Base-by-base conservation (phyloP, 92 coral and sea anemone genomes). In the Pocillopora meandrina region DNA sequence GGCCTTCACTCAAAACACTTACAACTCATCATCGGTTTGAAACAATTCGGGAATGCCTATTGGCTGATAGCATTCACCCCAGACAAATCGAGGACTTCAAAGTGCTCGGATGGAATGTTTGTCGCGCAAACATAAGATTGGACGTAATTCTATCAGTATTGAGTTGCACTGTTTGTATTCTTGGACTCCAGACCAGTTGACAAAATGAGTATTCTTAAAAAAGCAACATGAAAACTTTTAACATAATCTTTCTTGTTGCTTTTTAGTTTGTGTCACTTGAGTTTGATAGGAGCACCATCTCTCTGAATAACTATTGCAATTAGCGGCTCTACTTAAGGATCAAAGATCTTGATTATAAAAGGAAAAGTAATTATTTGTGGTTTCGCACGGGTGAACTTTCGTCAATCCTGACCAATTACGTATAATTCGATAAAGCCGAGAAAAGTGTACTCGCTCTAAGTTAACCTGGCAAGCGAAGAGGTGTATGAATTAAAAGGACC, bases 41-140 rank as follows among this genome's bases (percentile, higher is more conserved):
- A 74, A 18, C 73, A 65, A 61, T 73, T 21, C 80, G 14, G 20
- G 16, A 15, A 18, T 14, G 49, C 18, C 47, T 64, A 83, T 83
- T 83, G 86, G 80, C 78, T 72, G 42, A 73, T 34, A 14, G 61
- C 79, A 56, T 33, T 34, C 34, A 83, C 63, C 52, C 80, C 80
- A 73, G 74, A 72, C 86, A 20, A 72, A 82, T 72, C 34, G 18
- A 72, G 33, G 61, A 72, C 86, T 19, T 82, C 86, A 82, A 72
- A 71, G 61, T 72, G 79, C 72, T 16, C 31, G 18, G 19, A 42
- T 55, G 60, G 67, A 80, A 82, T 82, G 86, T 14, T 31, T 57
- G n/a, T 70, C 21, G 56, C 13, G 74, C 74, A 20, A 5, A 15
- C 19, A 70, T 55, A 70, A 70, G 56, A 70, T 36, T 70, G 56